These are phyloP conservation scores for Furnarius figulus DNA, from an alignment of 2,113 vertebrate species.

Conservation along the genomic window DNA sequence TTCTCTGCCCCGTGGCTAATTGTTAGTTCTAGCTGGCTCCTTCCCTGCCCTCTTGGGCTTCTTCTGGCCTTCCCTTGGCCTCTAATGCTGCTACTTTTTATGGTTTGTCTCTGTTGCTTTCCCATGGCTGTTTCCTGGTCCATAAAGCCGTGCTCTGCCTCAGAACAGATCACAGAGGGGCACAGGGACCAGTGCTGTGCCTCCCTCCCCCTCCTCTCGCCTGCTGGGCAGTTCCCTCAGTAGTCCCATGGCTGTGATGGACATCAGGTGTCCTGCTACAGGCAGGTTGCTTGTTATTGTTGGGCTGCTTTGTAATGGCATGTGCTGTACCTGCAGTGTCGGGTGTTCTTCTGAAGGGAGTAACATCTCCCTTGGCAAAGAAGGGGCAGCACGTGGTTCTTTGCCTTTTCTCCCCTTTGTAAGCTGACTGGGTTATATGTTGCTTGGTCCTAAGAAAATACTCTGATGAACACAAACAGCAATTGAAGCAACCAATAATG, in stretches of 20 bases:
- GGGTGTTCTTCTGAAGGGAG: background rate
- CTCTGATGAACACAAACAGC: background rate
- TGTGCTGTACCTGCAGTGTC: rapidly evolving
- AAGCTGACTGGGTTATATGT: rapidly evolving
- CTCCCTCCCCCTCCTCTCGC: too few relatives aligned
- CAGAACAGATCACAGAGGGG: background rate
- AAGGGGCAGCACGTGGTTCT: background rate
- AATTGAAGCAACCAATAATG: background rate
- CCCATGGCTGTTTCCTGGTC: background rate
- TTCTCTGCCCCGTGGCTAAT: background rate
- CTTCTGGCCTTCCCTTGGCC: background rate
- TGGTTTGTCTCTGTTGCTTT: background rate
- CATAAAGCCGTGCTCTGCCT: background rate
- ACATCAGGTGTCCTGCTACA: rapidly evolving
- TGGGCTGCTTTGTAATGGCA: background rate
- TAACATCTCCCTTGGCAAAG: background rate
- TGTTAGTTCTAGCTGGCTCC: background rate
- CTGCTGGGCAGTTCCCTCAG: background rate
- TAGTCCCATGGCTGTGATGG: rapidly evolving
- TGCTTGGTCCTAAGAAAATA: background rate
- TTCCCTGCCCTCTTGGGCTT: background rate
- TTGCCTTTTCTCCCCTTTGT: background rate
- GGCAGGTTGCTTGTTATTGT: background rate
- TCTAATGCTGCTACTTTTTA: background rate
- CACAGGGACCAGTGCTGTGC: background rate